These are phyloP conservation scores for Brachylomia viminalis DNA, from an alignment of 2,888 invertebrate species.

Conservation along the genomic window DNA sequence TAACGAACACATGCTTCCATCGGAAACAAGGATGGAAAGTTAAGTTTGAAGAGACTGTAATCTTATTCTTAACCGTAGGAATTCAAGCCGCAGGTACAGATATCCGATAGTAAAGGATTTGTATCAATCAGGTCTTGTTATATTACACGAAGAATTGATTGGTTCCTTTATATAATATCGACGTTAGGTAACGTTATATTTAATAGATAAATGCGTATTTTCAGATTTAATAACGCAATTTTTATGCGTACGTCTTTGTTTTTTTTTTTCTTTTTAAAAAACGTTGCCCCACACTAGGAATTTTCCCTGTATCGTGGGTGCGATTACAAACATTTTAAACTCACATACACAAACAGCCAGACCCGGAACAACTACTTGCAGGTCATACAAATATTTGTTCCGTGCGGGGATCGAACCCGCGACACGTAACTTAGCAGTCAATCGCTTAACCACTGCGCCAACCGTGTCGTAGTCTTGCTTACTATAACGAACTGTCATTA, in stretches of 20 bases:
- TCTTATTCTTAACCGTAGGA: neutral
- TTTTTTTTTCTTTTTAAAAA: too few relatives aligned
- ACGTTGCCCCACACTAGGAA: too few relatives aligned
- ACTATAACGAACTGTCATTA: neutral
- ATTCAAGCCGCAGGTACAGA: neutral
- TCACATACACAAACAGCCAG: too few relatives aligned
- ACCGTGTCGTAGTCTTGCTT: too few relatives aligned
- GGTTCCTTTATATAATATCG: neutral
- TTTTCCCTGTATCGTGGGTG: too few relatives aligned
- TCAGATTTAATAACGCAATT: neutral
- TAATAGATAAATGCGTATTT: neutral
- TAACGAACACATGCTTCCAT: constrained; percentile 12
- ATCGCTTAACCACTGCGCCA: too few relatives aligned
- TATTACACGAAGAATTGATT: neutral
- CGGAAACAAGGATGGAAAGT: neutral
- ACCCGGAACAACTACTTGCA: too few relatives aligned
- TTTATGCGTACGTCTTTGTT: neutral
- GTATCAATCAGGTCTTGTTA: neutral
- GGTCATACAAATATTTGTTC: too few relatives aligned
- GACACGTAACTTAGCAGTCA: too few relatives aligned
- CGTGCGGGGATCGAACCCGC: too few relatives aligned
- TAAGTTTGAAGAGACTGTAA: constrained; percentile 21
- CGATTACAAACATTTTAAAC: too few relatives aligned
- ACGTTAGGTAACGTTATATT: neutral
- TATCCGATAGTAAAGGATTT: constrained; percentile 14